phyloP scores from a whole-genome alignment of 2,113 vertebrate genomes.

The Forbesichthys agassizii region DNA sequence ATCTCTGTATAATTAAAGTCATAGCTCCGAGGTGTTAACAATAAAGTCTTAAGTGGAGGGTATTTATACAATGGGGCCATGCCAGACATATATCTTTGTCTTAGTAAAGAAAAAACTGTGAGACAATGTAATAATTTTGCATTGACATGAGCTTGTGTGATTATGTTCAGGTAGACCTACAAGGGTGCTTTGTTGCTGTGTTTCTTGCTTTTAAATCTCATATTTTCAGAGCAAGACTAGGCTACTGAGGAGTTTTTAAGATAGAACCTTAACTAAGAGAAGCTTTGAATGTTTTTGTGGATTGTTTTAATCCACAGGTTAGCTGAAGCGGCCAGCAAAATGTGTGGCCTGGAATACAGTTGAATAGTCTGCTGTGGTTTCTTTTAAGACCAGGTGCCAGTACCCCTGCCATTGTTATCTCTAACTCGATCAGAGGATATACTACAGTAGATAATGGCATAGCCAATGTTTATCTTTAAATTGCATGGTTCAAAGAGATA shows the following conservation, averaged over 20 bases:
- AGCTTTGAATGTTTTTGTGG: constrained; percentile 39
- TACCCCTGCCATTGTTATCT: constrained; percentile 55
- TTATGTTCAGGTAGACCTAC: not conserved
- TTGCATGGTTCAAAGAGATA: constrained; percentile 46
- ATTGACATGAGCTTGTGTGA: no score
- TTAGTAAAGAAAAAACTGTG: no score
- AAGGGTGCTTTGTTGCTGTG: constrained; percentile 7
- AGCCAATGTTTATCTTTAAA: constrained; percentile 61
- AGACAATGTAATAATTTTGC: no score
- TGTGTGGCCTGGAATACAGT: constrained; percentile 45
- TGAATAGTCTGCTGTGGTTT: constrained; percentile 64
- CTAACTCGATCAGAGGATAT: constrained; percentile 39
- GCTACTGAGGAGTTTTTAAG: constrained; percentile 23
- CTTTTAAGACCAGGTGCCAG: constrained; percentile 64
- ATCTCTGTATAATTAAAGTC: no score
- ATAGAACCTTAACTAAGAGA: constrained; percentile 17
- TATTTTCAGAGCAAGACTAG: constrained; percentile 6
- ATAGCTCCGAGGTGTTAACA: no score
- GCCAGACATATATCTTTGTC: no score
- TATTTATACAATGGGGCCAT: no score
- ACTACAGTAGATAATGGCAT: constrained; percentile 54
- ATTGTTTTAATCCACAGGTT: constrained; percentile 28
- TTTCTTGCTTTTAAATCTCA: constrained; percentile 6
- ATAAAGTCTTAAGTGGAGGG: no score
- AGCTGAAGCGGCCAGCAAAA: constrained; percentile 48